Evolutionary conservation across 2,888 invertebrate genomes (phyloP), one percentile per base, ranked within the genome.

Genomic region (Minunthozetes semirufus): DNA sequence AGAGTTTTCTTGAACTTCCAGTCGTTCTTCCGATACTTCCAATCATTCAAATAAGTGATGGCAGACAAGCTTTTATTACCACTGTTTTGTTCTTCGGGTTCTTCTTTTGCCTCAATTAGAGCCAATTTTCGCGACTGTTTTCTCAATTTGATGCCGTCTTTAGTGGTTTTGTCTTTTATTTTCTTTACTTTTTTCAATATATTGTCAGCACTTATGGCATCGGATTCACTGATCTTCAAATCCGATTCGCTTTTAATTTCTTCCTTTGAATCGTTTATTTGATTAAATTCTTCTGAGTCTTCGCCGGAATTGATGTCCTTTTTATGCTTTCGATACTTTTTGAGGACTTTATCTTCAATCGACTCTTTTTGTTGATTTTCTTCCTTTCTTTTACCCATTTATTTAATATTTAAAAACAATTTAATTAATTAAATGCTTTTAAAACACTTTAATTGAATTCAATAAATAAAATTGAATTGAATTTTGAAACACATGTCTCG

Each of bases 1-100:
- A 29, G 13, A 6, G n/a, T 29, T 63, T 63, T 63, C 61, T 63
- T 63, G 29, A 63, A 63, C 29, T 33, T 63, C 61, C 61, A 63
- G 17, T 29, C 27, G 61, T 33, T 13, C 29, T 4, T 22, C 15
- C 33, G 19, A 15, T 63, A 63, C 33, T 63, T 63, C 61, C 61
- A 63, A n/a, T 63, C 61, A 29, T 63, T 63, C 29, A 63, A 29
- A 63, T 63, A 63, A 13, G 19, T 25, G 27, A 63, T 17, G 25
- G 61, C 27, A 27, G 11, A 25, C 11, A 33, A 1, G 6, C 61
- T 15, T 63, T 63, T 63, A 29, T 25, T 29, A 33, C 13, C 15
- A 25, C 25, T 63, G n/a, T 29, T 63, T 22, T n/a, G n/a, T 5
- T 56, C 4, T 19, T 22, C 56, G 3, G 22, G 9, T 9, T 22